Conservation (phyloP, 2,113 vertebrate species). For the Uria aalge region DNA sequence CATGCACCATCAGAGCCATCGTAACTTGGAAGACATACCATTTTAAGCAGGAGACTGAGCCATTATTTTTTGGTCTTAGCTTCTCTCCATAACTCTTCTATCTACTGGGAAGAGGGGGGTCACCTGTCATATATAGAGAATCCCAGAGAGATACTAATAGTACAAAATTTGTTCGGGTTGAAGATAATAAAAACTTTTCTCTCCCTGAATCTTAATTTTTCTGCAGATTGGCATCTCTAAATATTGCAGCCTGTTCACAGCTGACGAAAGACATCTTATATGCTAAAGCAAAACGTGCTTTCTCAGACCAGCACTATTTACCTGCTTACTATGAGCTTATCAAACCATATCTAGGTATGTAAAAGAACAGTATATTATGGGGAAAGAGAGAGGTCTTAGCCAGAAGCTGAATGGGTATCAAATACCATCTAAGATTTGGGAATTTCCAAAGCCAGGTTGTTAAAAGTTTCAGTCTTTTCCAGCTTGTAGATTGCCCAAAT, state of each 20-base stretch:
- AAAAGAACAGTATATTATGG: background rate
- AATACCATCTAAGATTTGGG: background rate
- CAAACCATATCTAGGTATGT: slow-evolving; percentile 75
- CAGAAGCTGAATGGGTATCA: background rate
- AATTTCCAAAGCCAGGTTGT: background rate
- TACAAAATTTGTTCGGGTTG: background rate
- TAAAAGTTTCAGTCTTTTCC: background rate
- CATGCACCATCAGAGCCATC: background rate
- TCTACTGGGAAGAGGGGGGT: background rate
- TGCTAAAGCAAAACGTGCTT: slow-evolving; percentile 65
- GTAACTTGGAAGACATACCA: background rate
- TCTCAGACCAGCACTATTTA: background rate
- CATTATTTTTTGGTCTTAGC: background rate
- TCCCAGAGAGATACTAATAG: background rate
- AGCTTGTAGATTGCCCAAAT: background rate
- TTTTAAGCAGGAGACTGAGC: background rate
- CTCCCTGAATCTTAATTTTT: background rate
- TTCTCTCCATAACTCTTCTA: background rate
- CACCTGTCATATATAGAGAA: background rate
- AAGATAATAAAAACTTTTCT: background rate
- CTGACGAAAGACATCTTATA: slow-evolving; percentile 73
- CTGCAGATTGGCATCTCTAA: slow-evolving; percentile 63
- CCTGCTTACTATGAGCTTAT: slow-evolving; percentile 55
- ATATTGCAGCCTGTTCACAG: slow-evolving; percentile 66
- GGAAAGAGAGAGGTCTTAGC: background rate